Base-by-base conservation (phyloP, 2,888 invertebrate species). In the Cryptosula pallasiana region DNA sequence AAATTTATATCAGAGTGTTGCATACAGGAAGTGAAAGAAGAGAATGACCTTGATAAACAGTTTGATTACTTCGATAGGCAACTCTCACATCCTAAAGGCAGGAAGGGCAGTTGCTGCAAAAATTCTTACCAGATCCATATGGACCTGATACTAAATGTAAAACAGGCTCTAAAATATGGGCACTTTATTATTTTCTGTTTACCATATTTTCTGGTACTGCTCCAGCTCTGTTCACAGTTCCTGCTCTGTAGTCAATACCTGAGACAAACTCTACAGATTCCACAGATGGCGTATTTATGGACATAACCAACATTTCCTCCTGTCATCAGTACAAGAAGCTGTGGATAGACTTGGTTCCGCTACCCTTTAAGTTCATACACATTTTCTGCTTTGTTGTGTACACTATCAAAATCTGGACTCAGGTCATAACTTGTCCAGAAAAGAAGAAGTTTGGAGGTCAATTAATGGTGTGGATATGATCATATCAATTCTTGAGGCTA, bases 91-190 rank as follows among this genome's bases (percentile, higher is more conserved):
- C n/a, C 25, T 13, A 23, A 23, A 5, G 23, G 23, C 5, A 20
- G 23, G 5, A 23, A 23, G n/a, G 23, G 23, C 25, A 25, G 55
- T 5, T 55, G 25, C 55, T 23, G 9, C 3, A 5, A 25, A n/a
- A 23, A 23, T n/a, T 25, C n/a, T 13, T 55, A 55, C n/a, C 55
- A 23, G 55, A 55, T 25, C 55, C 55, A 5, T 55, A 5, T 55
- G 55, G 55, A 25, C 55, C 55, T 3, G 55, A 55, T n/a, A 55
- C 55, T n/a, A 55, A 55, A 55, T 5, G 55, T 5, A 55, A 55
- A 55, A 55, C 55, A 13, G 55, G 5, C 3, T 55, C 55, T 55
- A 55, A 55, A n/a, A 55, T 55, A n/a, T 55, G 55, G 55, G 55
- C 55, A 23, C 5, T 55, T 25, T 55, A 23, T n/a, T 55, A 55